Evolutionary conservation across 92 coral and sea anemone genomes (phyloP), one percentile per base, ranked within the genome.

Genomic region (Plumapathes pennacea): DNA sequence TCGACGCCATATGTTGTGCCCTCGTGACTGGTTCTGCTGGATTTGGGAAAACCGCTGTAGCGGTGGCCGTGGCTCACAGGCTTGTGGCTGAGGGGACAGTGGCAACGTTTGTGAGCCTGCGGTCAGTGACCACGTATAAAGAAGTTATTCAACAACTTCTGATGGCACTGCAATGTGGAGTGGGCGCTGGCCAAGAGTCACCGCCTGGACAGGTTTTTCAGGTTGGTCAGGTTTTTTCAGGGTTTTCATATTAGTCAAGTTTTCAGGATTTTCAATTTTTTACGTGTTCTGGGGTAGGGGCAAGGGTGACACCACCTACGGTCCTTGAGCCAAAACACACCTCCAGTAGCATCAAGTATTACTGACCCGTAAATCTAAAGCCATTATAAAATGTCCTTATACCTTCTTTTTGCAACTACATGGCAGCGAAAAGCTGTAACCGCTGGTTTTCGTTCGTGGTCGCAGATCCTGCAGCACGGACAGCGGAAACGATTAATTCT

Each of bases 51-150:
- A 62, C 70, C 1, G 30, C 54, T 28, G 38, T 47, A n/a, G 70
- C 70, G 24, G 60, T 62, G 14, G 60, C 70, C 13, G 57, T 49
- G 22, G 50, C 40, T 15, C 31, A 46, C 39, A 49, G 52, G 9
- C 43, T 62, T 14, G 32, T 45, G 39, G 14, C 28, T 3, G 25
- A 11, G 12, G 70, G 70, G 15, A 48, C 29, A 2, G 52, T 49
- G n/a, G 50, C 56, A 29, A 62, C 50, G 42, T 62, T 62, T 62
- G 70, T 62, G 37, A 49, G 52, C 52, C 60, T 62, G 57, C 52
- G 70, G 31, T 62, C 70, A 46, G 57, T 62, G 38, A 22, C 45
- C 19, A 62, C 60, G 38, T 32, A 39, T 19, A 62, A 62, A 12
- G 70, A 45, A 13, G 57, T 62, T 27, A 46, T 62, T 38, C 70